Conservation (phyloP, 2,797 vertebrate species). For the Hippocampus kuda region DNA sequence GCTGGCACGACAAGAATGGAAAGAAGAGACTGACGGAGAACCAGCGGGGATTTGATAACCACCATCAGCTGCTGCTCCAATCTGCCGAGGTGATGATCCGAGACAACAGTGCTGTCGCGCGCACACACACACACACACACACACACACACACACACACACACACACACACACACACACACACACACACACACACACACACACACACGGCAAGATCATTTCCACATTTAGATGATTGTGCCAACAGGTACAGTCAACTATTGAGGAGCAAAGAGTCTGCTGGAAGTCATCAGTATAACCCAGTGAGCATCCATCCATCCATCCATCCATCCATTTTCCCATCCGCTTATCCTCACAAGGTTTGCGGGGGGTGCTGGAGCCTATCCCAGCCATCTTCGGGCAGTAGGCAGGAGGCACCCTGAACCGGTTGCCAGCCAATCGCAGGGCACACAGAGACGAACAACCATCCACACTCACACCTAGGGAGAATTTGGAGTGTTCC, state of each 20-base stretch:
- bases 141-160: neutral
- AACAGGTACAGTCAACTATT: slow-evolving; percentile 30
- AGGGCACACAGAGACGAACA: too few relatives aligned
- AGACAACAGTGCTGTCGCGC: slow-evolving; percentile 9
- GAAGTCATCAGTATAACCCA: neutral
- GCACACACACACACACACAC: neutral
- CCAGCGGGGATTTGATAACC: slow-evolving; percentile 37
- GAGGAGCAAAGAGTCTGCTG: slow-evolving; percentile 34
- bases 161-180: slow-evolving; percentile 2
- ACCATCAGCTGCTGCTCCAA: slow-evolving; percentile 33
- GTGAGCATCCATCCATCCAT: too few relatives aligned
- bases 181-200: slow-evolving; percentile 4
- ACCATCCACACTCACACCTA: too few relatives aligned
- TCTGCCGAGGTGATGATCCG: slow-evolving; percentile 23
- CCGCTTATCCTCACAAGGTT: too few relatives aligned
- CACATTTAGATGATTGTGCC: slow-evolving; percentile 4
- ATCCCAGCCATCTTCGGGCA: too few relatives aligned
- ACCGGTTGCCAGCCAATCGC: too few relatives aligned
- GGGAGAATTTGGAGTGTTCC: too few relatives aligned
- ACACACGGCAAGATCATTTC: neutral
- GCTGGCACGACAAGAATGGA: slow-evolving; percentile 26
- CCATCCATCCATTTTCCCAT: too few relatives aligned
- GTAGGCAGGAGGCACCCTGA: too few relatives aligned
- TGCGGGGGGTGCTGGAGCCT: too few relatives aligned
- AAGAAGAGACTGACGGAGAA: slow-evolving; percentile 31